Evolutionary conservation across 2,113 vertebrate species (phyloP), one percentile per base, ranked within the genome.

Genomic region (Equus quagga): DNA sequence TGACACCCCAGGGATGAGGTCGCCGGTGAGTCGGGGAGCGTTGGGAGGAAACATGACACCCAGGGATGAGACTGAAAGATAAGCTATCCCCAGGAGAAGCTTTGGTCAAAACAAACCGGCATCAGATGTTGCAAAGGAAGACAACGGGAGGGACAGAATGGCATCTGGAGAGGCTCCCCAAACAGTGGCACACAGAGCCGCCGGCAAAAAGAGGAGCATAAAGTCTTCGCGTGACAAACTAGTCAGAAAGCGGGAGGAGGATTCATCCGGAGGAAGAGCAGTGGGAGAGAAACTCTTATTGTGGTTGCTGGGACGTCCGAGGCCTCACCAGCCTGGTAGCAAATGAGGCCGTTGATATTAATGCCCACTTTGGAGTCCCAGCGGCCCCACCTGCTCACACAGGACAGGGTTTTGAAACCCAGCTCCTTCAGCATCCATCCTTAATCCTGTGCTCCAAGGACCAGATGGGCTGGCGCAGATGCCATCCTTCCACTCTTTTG

Each of bases 21-120:
- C 0, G 0, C 23, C 28, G 46, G 31, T 4, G 54, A 91, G 56
- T 24, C 67, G 80, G 92, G 54, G 60, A 44, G 54, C 54, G 93
- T 41, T 58, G 85, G 83, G 78, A 93, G 69, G 95, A 97, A 96
- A 92, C 75, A 7, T 41, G 51, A 95, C 75, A 95, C 96, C 79
- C 51, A 36, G 56, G 26, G 44, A 64, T 62, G 92, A 96, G 73
- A 75, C 31, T 9, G 91, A 79, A 79, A 96, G 82, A 73, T 10
- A 79, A 91, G 62, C 85, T 84, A 14, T 92, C 90, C 62, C 86
- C 12, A 3, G 83, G 80, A 90, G 93, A 70, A 26, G 81, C 62
- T 14, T 36, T 0, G 0, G 33, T 33, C 84, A 85, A 49, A 96
- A 88, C 56, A 92, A 75, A 24, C n/a, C 36, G 4, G 89, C 2